Evolutionary conservation across 2,797 vertebrate genomes (phyloP), one percentile per base, ranked within the genome.

Genomic region (Halcyon badia): DNA sequence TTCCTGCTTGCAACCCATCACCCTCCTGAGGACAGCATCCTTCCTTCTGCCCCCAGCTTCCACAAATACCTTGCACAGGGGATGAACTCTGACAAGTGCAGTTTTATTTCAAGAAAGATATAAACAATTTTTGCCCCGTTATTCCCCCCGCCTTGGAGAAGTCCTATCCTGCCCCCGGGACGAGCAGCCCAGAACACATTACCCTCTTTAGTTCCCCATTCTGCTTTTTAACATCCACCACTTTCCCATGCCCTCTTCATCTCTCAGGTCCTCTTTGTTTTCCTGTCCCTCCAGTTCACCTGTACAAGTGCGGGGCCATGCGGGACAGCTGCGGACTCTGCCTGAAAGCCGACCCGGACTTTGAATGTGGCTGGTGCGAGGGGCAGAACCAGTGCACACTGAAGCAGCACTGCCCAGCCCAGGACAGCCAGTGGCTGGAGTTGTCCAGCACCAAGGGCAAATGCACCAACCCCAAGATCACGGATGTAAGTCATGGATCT

Each of bases 291-390:
- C 12, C 98, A 99, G 99, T 99, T 95, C 99, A 99, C 97, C 98
- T 99, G 72, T 99, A 99, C 97, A 99, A 99, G 94, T 99, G 99
- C 0, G 99, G 99, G 17, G 99, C 99, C 76, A 99, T 99, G 97
- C 97, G 99, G 1, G 99, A 99, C 91, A 99, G 99, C 98, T 99
- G 99, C 0, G 99, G 99, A 60, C 97, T 99, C 96, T 99, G 99
- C 97, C 98, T 99, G 95, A 99, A 99, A 97, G 99, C 99, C 0
- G 99, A 99, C 96, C 99, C 99, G 0, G 98, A 99, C 93, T 99
- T 99, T 2, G 98, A 99, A 54, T 99, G 99, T 0, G 99, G 99
- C 87, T 99, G 99, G 99, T 99, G 99, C 49, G 99, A 99, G 96
- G 98, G 97, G 1, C 99, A 99, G 95, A 98, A 98, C 94, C 99